Evolutionary conservation across 2,888 invertebrate species (phyloP), one percentile per base, ranked within the genome.

Genomic region (Apodemia mormo): DNA sequence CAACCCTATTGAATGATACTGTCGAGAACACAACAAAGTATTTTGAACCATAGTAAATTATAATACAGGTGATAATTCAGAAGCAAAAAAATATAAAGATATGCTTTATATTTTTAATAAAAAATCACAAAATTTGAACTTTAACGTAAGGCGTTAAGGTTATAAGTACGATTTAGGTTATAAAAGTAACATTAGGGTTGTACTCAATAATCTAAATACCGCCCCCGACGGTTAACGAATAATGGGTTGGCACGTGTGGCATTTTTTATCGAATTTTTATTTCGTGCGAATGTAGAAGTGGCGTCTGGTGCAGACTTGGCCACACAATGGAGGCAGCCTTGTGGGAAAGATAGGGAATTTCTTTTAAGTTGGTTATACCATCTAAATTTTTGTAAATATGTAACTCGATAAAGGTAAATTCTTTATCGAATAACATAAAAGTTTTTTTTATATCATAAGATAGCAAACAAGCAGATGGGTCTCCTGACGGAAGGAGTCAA

Each of bases 211-310:
- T 81, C 82, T 89, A 86, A 77, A 89, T 86, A 89, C 92, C 91
- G 91, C 92, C 92, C 87, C 88, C 90, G 86, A 90, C 92, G 87
- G 92, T 92, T 92, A 92, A 91, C 90, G 89, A 87, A 92, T 91
- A 92, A 92, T 91, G 89, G 86, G 76, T 78, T 72, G 87, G 86
- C 92, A 90, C 93, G 93, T 92, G 92, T 83, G 68, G 83, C 84
- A 84, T 88, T 92, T 91, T 92, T 92, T 91, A 90, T 91, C 85
- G 87, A 85, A 84, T 86, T 81, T 89, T 88, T 86, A 83, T 85
- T 85, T 85, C 83, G 92, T 92, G 92, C 90, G 91, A 91, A 89
- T 86, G 77, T 73, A 81, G 80, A 85, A 89, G 90, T 89, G 88
- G 85, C 85, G 85, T 89, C 91, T 91, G 90, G 86, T 87, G 81